phyloP scores from a whole-genome alignment of 1,140 invertebrate genomes.

The Drosophila pectinifera region DNA sequence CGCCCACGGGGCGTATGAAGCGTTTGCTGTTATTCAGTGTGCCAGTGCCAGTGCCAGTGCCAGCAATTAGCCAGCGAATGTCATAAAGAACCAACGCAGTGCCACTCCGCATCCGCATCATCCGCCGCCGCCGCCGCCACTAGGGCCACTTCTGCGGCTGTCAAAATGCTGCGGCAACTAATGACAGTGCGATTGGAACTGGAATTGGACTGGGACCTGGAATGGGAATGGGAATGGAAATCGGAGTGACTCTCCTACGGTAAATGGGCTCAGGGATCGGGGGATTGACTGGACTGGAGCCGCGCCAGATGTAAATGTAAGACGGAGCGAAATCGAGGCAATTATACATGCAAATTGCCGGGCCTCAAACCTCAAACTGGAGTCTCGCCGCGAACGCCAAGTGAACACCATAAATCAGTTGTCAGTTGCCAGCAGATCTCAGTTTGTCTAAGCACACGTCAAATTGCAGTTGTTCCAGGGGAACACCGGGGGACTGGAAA shows the following conservation, averaged over 20 bases:
- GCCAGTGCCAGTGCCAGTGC: no score
- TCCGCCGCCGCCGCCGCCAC: no score
- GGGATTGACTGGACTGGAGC: constrained; percentile 28
- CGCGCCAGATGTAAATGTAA: constrained; percentile 36
- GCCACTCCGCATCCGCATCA: constrained; percentile 6
- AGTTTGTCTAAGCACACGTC: constrained; percentile 47
- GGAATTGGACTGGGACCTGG: constrained; percentile 22
- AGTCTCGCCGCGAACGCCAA: constrained; percentile 30
- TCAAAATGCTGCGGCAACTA: constrained; percentile 55
- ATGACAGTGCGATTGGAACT: constrained; percentile 50
- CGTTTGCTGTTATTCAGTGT: constrained; percentile 38
- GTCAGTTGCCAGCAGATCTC: constrained; percentile 44
- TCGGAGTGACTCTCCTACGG: constrained; percentile 4
- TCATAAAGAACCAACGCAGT: constrained; percentile 51
- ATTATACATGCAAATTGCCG: constrained; percentile 63
- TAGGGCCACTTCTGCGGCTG: constrained; percentile 49
- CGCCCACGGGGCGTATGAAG: constrained; percentile 59
- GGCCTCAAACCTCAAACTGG: constrained; percentile 29
- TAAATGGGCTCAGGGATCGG: constrained; percentile 9
- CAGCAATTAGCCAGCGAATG: constrained; percentile 63
- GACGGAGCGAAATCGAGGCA: constrained; percentile 35
- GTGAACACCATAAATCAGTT: constrained; percentile 54
- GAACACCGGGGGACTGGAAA: background rate
- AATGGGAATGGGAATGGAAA: background rate
- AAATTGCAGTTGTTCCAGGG: constrained; percentile 21